Evolutionary conservation across 2,888 invertebrate genomes (phyloP).

Genomic region (Entomobrya multifasciata): DNA sequence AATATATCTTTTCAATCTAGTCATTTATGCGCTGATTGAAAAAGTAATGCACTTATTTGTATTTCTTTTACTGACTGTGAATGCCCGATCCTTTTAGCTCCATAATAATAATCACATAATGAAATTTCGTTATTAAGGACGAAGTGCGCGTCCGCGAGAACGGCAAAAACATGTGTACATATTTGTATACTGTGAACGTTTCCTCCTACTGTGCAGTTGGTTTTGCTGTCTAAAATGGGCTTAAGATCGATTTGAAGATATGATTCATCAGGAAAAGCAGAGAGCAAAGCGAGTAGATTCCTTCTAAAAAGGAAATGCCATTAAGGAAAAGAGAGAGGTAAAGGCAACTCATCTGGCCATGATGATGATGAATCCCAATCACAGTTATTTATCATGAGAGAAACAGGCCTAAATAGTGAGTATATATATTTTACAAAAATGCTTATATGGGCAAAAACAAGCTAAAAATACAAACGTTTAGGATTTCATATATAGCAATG

Average conservation of each 20-base stretch:
- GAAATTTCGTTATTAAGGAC: conserved; percentile 47
- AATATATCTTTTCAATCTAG: conserved; percentile 32
- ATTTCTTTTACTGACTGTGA: not conserved
- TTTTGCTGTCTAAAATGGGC: conserved; percentile 41
- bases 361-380: too few species aligned
- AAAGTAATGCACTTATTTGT: conserved; percentile 32
- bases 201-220: not conserved
- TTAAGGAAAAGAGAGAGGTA: conserved; percentile 20
- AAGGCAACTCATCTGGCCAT: not conserved
- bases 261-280: conserved; percentile 55
- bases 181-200: not conserved
- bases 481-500: not conserved
- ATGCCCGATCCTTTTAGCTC: conserved; percentile 48
- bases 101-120: conserved; percentile 53
- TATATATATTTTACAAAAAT: not conserved
- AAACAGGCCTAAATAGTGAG: not conserved
- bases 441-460: not conserved
- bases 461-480: not conserved
- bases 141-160: conserved; percentile 6
- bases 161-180: not conserved
- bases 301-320: conserved; percentile 70
- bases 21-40: conserved; percentile 29
- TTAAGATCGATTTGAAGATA: conserved; percentile 69
- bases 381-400: not conserved
- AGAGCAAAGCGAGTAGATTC: not conserved